phyloP scores from a whole-genome alignment of 2,113 vertebrate genomes.

The Pyxicephalus adspersus region DNA sequence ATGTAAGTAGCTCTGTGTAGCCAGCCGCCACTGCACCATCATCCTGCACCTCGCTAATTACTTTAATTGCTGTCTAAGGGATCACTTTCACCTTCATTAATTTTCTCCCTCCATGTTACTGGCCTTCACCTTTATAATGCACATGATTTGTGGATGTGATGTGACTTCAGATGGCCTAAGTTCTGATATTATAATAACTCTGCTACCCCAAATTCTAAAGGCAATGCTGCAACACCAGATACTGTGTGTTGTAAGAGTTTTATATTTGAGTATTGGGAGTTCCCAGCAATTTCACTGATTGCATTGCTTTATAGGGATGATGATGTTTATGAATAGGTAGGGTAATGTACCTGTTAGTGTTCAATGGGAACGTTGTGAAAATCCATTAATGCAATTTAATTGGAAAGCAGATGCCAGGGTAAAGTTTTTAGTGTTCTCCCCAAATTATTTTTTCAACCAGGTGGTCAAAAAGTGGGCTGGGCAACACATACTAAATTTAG shows the following conservation, averaged over 20 bases:
- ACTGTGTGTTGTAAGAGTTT: neutral
- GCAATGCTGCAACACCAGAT: neutral
- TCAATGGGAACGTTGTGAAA: too few species aligned
- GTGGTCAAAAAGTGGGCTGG: too few species aligned
- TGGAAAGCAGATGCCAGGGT: too few species aligned
- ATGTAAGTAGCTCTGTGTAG: neutral
- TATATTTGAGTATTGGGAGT: too few species aligned
- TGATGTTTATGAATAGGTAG: too few species aligned
- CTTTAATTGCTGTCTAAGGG: slow-evolving; percentile 55
- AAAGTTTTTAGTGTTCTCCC: too few species aligned
- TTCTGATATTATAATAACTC: slow-evolving; percentile 42
- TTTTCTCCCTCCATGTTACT: slow-evolving; percentile 43
- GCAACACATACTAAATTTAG: too few species aligned
- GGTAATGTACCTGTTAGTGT: too few species aligned
- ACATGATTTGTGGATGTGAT: neutral
- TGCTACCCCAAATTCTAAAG: slow-evolving; percentile 51
- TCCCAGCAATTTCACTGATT: too few species aligned
- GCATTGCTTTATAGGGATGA: too few species aligned
- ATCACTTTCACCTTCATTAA: slow-evolving; percentile 39
- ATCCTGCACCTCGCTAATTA: slow-evolving; percentile 27
- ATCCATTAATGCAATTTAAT: too few species aligned
- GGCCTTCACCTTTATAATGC: slow-evolving; percentile 41
- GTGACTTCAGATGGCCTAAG: slow-evolving; percentile 38
- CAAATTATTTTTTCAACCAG: too few species aligned
- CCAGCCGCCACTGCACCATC: slow-evolving; percentile 25